phyloP scores from a whole-genome alignment of 2,888 invertebrate genomes.

The Latrodectus elegans region DNA sequence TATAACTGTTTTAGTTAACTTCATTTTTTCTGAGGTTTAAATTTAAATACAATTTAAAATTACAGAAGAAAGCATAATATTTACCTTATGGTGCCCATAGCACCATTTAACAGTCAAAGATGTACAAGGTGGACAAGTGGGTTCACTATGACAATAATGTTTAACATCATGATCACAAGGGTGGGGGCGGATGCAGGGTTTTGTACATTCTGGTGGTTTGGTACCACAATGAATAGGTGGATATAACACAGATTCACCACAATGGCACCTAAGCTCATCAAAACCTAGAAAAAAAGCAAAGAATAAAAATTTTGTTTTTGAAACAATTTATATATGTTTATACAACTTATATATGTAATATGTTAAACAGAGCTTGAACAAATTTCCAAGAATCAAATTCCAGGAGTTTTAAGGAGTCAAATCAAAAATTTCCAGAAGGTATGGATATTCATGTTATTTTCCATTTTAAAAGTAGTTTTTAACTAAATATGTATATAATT shows the following conservation, averaged over 20 bases:
- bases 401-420: no score
- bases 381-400: no score
- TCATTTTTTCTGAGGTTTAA: no score
- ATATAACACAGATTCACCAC: conserved; percentile 88
- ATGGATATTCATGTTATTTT: neutral
- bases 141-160: conserved; percentile 87
- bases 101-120: conserved; percentile 90
- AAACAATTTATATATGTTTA: no score
- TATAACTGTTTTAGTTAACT: no score
- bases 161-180: conserved; percentile 87
- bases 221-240: conserved; percentile 96
- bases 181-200: conserved; percentile 85
- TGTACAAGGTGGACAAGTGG: conserved; percentile 87
- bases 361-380: no score
- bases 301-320: no score
- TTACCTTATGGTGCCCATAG: conserved; percentile 84
- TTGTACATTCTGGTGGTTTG: conserved; percentile 85
- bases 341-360: no score
- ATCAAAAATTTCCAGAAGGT: neutral
- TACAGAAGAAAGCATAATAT: neutral
- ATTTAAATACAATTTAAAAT: no score
- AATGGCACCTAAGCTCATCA: conserved; percentile 92
- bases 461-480: no score
- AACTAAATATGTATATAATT: no score
- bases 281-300: conserved; percentile 78